Conservation (phyloP, 1,140 invertebrate species). For the Harpegnathos saltator region DNA sequence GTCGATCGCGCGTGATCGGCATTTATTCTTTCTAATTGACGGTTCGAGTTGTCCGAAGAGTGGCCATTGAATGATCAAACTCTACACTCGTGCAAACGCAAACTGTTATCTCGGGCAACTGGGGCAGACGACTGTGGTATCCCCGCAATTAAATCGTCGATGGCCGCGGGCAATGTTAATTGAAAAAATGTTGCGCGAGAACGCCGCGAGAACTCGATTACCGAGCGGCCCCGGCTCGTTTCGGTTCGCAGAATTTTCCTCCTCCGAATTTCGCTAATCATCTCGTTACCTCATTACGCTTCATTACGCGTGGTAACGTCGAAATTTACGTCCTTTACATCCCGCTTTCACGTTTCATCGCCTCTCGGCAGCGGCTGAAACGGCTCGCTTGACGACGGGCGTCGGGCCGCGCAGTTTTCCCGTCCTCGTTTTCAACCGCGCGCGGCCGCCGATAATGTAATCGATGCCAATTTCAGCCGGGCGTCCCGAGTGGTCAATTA, state of each 20-base stretch:
- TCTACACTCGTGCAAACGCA: neutral
- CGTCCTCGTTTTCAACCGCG: constrained; percentile 59
- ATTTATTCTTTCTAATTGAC: neutral
- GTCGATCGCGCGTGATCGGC: neutral
- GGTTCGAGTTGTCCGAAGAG: neutral
- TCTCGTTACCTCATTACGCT: neutral
- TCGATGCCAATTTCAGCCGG: constrained; percentile 60
- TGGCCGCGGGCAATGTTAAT: too few species aligned
- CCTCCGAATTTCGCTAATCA: too few species aligned
- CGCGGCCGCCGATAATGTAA: constrained; percentile 65
- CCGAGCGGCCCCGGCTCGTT: too few species aligned
- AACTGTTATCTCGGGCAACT: too few species aligned
- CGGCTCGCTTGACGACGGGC: constrained; percentile 2
- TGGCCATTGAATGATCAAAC: neutral
- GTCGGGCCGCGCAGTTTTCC: constrained; percentile 31
- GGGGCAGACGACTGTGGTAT: neutral
- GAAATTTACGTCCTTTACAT: neutral
- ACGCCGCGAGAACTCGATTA: too few species aligned
- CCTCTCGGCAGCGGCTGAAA: neutral
- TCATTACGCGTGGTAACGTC: neutral
- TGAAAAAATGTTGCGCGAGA: too few species aligned
- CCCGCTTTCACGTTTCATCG: neutral
- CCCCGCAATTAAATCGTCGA: too few species aligned
- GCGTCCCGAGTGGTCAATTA: constrained; percentile 71
- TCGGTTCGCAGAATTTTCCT: too few species aligned